phyloP scores from a whole-genome alignment of 2,113 vertebrate species.

The Chaetops frenatus region DNA sequence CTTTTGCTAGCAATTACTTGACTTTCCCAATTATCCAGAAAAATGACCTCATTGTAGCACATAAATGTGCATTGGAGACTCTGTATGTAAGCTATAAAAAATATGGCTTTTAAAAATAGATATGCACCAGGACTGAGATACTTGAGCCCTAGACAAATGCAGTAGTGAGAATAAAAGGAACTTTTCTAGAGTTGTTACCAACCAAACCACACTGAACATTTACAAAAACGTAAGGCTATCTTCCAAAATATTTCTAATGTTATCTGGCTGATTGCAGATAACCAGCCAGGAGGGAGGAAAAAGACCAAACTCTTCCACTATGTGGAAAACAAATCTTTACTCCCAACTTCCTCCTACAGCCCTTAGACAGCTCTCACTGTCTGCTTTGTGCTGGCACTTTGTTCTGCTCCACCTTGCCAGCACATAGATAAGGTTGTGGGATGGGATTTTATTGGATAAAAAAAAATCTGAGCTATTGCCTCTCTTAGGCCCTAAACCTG shows the following conservation, averaged over 20 bases:
- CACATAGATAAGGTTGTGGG: not conserved
- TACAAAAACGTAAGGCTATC: not conserved
- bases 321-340: not conserved
- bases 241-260: not conserved
- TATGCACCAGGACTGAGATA: not conserved
- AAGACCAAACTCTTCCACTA: not conserved
- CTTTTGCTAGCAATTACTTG: constrained; percentile 71
- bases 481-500: not conserved
- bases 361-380: not conserved
- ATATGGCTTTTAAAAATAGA: constrained; percentile 24
- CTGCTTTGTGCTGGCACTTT: not conserved
- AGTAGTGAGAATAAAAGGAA: not conserved
- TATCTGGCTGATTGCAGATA: not conserved
- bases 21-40: constrained; percentile 66
- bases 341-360: not conserved
- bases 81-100: constrained; percentile 27
- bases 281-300: not conserved
- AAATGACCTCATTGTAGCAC: constrained; percentile 66
- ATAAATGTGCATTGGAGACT: constrained; percentile 41
- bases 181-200: not conserved
- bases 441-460: not conserved
- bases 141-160: not conserved
- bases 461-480: not conserved
- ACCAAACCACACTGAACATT: not conserved
- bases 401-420: not conserved